Conservation (phyloP, 1,140 invertebrate genomes). For the Zaprionus kolodkinae region DNA sequence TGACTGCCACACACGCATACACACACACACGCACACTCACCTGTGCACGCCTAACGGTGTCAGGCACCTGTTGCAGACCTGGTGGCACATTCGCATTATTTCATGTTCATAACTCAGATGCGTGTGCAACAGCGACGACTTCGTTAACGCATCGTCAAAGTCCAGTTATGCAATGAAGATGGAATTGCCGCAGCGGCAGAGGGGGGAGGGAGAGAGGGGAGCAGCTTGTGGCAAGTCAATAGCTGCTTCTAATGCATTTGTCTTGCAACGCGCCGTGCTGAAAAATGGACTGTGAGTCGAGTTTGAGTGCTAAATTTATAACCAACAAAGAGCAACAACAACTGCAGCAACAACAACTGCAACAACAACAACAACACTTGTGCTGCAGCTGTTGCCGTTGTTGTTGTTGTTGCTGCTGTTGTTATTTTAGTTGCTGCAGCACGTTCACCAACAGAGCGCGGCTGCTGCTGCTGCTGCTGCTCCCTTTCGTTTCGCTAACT, state of each 20-base stretch:
- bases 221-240: conserved; percentile 45
- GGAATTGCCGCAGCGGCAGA: conserved; percentile 30
- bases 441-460: conserved; percentile 65
- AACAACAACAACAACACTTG: conserved; percentile 24
- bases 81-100: conserved; percentile 73
- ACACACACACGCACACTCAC: not conserved
- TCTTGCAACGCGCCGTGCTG: conserved; percentile 43
- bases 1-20: conserved; percentile 25
- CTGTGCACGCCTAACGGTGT: conserved; percentile 56
- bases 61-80: conserved; percentile 66
- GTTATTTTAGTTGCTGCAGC: conserved; percentile 32
- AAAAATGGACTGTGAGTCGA: conserved; percentile 61
- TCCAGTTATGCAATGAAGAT: conserved; percentile 79
- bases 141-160: conserved; percentile 79
- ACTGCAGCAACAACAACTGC: conserved; percentile 29
- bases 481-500: conserved; percentile 81
- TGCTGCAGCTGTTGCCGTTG: conserved; percentile 30
- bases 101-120: conserved; percentile 80
- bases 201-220: not conserved
- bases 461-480: conserved; percentile 40
- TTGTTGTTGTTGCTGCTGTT: conserved; percentile 34
- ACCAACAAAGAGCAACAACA: conserved; percentile 51
- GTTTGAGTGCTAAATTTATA: conserved; percentile 74
- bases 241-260: conserved; percentile 75
- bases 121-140: conserved; percentile 59